Evolutionary conservation across 1,140 invertebrate species (phyloP).

Genomic region (Theocolax elegans): DNA sequence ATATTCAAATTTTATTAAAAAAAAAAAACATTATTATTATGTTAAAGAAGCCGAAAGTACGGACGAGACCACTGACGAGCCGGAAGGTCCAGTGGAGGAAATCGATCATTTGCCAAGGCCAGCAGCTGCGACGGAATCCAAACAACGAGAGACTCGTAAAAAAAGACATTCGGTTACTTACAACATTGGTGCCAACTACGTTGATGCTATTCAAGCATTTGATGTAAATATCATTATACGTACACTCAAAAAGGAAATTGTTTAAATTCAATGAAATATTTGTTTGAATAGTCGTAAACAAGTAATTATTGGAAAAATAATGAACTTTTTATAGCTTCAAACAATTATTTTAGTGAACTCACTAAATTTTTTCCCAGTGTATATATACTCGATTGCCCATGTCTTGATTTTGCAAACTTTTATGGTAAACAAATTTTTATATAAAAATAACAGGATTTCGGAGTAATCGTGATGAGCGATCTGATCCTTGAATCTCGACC

Average conservation of each 20-base stretch:
- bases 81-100: constrained; percentile 51
- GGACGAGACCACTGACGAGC: constrained; percentile 42
- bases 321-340: too few species aligned
- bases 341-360: too few species aligned
- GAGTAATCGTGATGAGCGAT: constrained; percentile 69
- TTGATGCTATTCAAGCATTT: constrained; percentile 66
- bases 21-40: too few species aligned
- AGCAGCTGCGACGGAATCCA: constrained; percentile 44
- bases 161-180: constrained; percentile 48
- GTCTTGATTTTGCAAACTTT: constrained; percentile 10
- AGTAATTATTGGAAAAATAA: too few species aligned
- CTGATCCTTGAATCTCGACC: constrained; percentile 67
- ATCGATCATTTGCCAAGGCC: constrained; percentile 60
- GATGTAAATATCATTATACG: constrained; percentile 61
- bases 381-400: too few species aligned
- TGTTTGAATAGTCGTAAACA: too few species aligned
- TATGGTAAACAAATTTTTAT: too few species aligned
- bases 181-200: constrained; percentile 54
- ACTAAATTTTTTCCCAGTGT: too few species aligned
- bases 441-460: constrained; percentile 70
- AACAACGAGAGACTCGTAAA: constrained; percentile 40
- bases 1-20: too few species aligned
- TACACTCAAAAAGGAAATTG: neutral
- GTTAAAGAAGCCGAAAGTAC: neutral
- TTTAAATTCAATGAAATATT: too few species aligned